Evolutionary conservation across 1,140 invertebrate species (phyloP).

Genomic region (Copidosoma floridanum): DNA sequence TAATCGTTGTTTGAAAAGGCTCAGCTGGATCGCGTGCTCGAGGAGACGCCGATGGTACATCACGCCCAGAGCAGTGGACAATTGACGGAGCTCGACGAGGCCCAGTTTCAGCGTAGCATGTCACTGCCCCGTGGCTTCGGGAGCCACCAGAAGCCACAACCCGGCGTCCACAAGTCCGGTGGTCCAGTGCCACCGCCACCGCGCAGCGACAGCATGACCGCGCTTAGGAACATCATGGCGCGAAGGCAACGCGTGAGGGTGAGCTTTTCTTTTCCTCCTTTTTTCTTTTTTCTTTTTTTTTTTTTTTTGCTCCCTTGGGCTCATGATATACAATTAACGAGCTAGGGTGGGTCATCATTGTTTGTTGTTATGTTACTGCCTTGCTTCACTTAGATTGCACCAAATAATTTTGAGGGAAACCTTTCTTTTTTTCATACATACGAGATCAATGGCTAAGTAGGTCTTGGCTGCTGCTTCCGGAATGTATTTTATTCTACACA

Average conservation of each 20-base stretch:
- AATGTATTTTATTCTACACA: too few relatives aligned
- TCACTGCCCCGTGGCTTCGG: constrained; percentile 55
- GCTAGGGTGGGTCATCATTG: too few relatives aligned
- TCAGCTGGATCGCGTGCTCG: constrained; percentile 45
- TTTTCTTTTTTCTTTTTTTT: not conserved
- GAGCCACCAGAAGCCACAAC: constrained; percentile 32
- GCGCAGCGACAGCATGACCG: constrained; percentile 54
- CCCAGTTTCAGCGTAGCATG: constrained; percentile 51
- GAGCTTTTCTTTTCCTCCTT: constrained; percentile 20
- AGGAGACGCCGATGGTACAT: constrained; percentile 41
- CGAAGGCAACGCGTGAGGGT: constrained; percentile 50
- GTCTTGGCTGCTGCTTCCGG: constrained; percentile 1
- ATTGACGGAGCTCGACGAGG: constrained; percentile 44
- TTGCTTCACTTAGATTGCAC: too few relatives aligned
- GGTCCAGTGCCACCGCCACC: constrained; percentile 50
- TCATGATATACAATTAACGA: too few relatives aligned
- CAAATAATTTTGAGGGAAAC: not conserved
- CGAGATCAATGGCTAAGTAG: constrained; percentile 12
- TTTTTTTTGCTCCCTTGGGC: too few relatives aligned
- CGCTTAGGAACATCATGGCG: constrained; percentile 50
- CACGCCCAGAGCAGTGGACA: constrained; percentile 47
- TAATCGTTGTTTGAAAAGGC: constrained; percentile 23
- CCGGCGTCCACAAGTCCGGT: constrained; percentile 36
- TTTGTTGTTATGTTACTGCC: too few relatives aligned
- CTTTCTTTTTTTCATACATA: not conserved